Percentiles rank a stretch among this genome's conserved stretches.
These are phyloP conservation scores for Trochalopteron elliotii DNA, from an alignment of 2,113 vertebrate genomes.

Conservation along the genomic window DNA sequence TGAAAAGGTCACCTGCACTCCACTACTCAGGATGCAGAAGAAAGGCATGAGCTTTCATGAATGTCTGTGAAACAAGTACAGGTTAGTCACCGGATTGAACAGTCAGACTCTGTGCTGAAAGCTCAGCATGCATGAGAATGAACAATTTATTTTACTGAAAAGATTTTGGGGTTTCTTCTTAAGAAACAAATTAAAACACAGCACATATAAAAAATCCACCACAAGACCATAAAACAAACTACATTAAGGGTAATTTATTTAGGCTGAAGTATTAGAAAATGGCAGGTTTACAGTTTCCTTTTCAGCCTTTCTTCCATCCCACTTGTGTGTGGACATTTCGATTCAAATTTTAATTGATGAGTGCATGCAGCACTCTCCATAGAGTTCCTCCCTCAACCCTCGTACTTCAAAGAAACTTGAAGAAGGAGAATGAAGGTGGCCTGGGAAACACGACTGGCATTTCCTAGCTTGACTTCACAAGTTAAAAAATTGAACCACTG, in stretches of 20 bases:
- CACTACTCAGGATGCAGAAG: neutral
- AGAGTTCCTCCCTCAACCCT: neutral
- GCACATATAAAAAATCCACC: neutral
- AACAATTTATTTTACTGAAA: neutral
- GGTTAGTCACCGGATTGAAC: neutral
- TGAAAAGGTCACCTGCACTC: neutral
- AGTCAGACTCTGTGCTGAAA: neutral
- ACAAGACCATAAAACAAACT: neutral
- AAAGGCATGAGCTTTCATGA: neutral
- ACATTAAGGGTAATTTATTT: neutral
- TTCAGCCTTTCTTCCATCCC: constrained; percentile 4
- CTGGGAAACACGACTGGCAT: neutral
- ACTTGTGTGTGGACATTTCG: constrained; percentile 5
- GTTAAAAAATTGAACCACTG: neutral
- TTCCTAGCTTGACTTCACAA: constrained; percentile 23
- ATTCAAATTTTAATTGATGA: constrained; percentile 42
- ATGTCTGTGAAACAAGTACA: neutral
- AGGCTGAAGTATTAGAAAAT: constrained; percentile 13
- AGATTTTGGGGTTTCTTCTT: neutral
- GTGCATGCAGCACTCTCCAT: neutral
- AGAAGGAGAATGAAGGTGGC: neutral
- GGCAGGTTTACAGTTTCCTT: neutral
- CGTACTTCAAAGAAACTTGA: constrained; percentile 2
- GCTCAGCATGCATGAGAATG: neutral
- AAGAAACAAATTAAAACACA: neutral